These are phyloP conservation scores for Pseudomyrmex flavicornis DNA, from an alignment of 1,140 invertebrate species.

Conservation along the genomic window DNA sequence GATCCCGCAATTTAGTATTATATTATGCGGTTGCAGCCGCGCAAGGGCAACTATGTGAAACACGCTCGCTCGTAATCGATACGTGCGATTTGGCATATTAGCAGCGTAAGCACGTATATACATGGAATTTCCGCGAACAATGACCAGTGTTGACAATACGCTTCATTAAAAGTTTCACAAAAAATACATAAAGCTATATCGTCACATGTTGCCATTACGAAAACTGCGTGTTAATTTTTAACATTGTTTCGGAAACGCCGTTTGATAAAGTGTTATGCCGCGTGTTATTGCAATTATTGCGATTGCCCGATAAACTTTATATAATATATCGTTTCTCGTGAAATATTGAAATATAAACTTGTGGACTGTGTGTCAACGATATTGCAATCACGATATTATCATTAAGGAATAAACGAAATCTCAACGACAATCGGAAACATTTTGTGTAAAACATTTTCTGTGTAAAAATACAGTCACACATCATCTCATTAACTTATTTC, in stretches of 20 bases:
- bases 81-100: conserved; percentile 45
- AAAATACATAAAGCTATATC: conserved; percentile 6
- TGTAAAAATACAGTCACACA: no score
- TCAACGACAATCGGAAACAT: no score
- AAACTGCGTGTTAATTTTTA: background rate
- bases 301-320: background rate
- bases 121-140: conserved; percentile 30
- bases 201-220: background rate
- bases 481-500: no score
- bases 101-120: conserved; percentile 13
- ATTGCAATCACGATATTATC: no score
- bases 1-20: conserved; percentile 36
- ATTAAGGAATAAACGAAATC: no score
- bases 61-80: conserved; percentile 53
- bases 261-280: conserved; percentile 12
- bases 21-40: conserved; percentile 54
- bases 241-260: background rate
- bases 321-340: background rate
- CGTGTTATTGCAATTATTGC: background rate
- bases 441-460: no score
- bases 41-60: conserved; percentile 62
- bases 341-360: no score
- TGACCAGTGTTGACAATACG: conserved; percentile 5
- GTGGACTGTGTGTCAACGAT: no score
- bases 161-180: conserved; percentile 41